phyloP scores from a whole-genome alignment of 2,797 vertebrate species.

The Pantherophis vulpinus region DNA sequence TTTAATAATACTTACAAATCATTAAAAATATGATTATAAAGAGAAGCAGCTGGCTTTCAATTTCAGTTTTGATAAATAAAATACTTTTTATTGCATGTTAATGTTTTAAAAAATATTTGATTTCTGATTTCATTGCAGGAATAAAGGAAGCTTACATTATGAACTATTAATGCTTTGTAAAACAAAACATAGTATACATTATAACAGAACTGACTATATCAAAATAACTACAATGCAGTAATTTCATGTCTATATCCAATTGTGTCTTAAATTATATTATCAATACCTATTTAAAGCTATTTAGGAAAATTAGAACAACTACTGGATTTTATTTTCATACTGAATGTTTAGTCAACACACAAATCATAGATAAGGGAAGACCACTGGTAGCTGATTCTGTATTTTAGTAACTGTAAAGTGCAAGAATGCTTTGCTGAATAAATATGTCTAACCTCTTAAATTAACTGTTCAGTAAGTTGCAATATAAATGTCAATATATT shows the following conservation, averaged over 20 bases:
- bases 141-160: neutral
- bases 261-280: neutral
- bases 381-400: neutral
- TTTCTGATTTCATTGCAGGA: constrained; percentile 24
- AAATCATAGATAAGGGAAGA: neutral
- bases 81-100: neutral
- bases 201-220: neutral
- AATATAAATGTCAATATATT: neutral
- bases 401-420: neutral
- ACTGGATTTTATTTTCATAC: neutral
- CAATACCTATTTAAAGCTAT: neutral
- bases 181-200: neutral
- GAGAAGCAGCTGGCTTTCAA: neutral
- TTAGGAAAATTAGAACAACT: neutral
- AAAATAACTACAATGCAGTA: neutral
- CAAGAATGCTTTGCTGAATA: neutral
- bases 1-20: neutral
- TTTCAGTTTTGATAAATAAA: constrained; percentile 10
- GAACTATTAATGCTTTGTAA: neutral
- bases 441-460: constrained; percentile 1
- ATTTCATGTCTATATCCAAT: neutral
- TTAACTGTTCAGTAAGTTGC: neutral
- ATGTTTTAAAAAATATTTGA: constrained; percentile 9
- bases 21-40: neutral
- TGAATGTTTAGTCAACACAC: rapidly evolving